Conservation (phyloP, 2,797 vertebrate species). For the Macroramphosus scolopax region DNA sequence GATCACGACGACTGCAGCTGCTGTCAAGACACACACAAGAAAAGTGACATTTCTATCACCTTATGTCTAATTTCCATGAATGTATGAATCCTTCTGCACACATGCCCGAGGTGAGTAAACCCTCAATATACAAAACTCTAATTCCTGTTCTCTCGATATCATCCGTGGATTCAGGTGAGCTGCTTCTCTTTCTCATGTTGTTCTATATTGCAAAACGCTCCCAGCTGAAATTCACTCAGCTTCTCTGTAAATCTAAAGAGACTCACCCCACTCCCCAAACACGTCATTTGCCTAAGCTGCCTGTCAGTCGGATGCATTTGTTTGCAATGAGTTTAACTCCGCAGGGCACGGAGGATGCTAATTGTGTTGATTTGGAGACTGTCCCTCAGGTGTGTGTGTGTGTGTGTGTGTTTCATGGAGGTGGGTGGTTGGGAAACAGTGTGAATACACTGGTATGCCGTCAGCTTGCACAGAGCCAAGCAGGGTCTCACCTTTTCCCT, state of each 20-base stretch:
- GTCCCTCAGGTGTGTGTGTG: slow-evolving; percentile 67
- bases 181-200: slow-evolving; percentile 56
- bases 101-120: too few species aligned
- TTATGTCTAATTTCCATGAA: background rate
- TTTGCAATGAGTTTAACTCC: slow-evolving; percentile 69
- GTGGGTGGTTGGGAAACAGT: slow-evolving; percentile 49
- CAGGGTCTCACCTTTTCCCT: slow-evolving; percentile 55
- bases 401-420: slow-evolving; percentile 32
- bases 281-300: slow-evolving; percentile 69
- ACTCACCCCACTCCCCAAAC: slow-evolving; percentile 56
- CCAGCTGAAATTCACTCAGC: slow-evolving; percentile 53
- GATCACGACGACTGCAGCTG: background rate
- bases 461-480: slow-evolving; percentile 55
- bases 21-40: slow-evolving; percentile 14
- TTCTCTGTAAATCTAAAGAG: slow-evolving; percentile 45
- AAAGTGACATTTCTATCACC: slow-evolving; percentile 1
- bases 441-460: slow-evolving; percentile 53
- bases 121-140: too few species aligned
- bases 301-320: slow-evolving; percentile 66
- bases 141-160: too few species aligned
- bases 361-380: slow-evolving; percentile 71
- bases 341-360: slow-evolving; percentile 62
- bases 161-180: slow-evolving; percentile 52
- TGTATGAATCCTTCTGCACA: too few species aligned
- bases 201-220: slow-evolving; percentile 58